phyloP scores from a whole-genome alignment of 1,140 invertebrate genomes.

The Zaprionus kolodkinae region DNA sequence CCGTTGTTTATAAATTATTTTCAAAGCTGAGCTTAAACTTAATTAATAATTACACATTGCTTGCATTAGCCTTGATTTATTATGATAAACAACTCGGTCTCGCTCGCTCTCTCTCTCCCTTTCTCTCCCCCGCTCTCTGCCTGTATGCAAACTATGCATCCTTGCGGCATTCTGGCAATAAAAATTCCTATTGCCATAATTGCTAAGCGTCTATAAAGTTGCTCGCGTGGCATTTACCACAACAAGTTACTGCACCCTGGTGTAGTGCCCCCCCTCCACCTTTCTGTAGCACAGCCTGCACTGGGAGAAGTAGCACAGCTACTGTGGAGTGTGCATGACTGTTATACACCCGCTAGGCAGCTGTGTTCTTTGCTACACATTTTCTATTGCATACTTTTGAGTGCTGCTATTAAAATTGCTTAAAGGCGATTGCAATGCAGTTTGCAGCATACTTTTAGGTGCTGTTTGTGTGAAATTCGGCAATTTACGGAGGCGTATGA shows the following conservation, averaged over 20 bases:
- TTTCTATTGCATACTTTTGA: too few relatives aligned
- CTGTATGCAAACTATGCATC: constrained; percentile 11
- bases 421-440: too few relatives aligned
- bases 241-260: constrained; percentile 59
- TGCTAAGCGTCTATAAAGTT: constrained; percentile 76
- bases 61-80: constrained; percentile 7
- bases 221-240: constrained; percentile 50
- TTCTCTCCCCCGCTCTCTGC: not conserved
- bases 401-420: too few relatives aligned
- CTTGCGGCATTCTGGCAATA: constrained; percentile 44
- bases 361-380: too few relatives aligned
- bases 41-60: constrained; percentile 1
- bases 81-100: not conserved
- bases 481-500: too few relatives aligned
- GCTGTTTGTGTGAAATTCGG: too few relatives aligned
- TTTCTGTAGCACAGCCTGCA: constrained; percentile 15
- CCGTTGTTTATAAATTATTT: not conserved
- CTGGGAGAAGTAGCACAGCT: constrained; percentile 42
- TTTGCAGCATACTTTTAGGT: too few relatives aligned
- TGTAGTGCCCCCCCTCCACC: not conserved
- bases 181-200: constrained; percentile 70
- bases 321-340: too few relatives aligned
- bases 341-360: too few relatives aligned
- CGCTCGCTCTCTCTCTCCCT: not conserved
- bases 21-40: not conserved